These are phyloP conservation scores for Petrocephalus microphthalmus DNA, from an alignment of 2,113 vertebrate species.

Conservation along the genomic window DNA sequence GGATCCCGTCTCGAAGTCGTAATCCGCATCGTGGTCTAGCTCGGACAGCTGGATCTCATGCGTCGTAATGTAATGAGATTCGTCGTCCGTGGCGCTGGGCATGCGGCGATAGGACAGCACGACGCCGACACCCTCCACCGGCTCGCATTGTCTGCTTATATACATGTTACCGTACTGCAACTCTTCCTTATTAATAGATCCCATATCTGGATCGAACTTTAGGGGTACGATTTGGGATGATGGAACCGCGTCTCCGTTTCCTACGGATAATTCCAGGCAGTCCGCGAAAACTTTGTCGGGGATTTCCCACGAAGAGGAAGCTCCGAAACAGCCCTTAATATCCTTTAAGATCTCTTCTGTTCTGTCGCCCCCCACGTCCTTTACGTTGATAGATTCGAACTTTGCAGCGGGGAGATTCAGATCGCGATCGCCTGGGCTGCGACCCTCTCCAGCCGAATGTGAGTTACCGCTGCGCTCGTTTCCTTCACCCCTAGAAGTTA, in stretches of 20 bases:
- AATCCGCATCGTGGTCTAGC: constrained; percentile 75
- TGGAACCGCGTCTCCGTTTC: background rate
- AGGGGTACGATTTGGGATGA: constrained; percentile 19
- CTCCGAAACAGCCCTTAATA: constrained; percentile 15
- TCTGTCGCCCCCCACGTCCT: background rate
- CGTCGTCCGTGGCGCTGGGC: constrained; percentile 53
- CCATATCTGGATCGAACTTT: constrained; percentile 37
- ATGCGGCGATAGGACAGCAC: constrained; percentile 42
- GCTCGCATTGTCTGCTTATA: constrained; percentile 41
- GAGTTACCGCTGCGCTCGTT: constrained; percentile 15
- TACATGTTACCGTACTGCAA: constrained; percentile 35
- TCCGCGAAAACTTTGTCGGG: constrained; percentile 18
- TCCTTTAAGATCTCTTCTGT: background rate
- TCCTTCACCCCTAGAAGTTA: constrained; percentile 29
- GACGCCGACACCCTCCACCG: constrained; percentile 43
- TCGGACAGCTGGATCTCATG: constrained; percentile 90
- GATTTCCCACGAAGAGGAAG: constrained; percentile 20
- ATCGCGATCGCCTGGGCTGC: constrained; percentile 5
- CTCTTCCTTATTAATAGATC: constrained; percentile 50
- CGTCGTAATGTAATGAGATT: constrained; percentile 87
- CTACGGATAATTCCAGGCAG: background rate
- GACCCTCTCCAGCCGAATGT: background rate
- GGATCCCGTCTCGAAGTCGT: constrained; percentile 69
- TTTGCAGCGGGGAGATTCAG: background rate
- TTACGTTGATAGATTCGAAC: constrained; percentile 22